Percentiles rank a stretch among this genome's conserved stretches.
phyloP scores from a whole-genome alignment of 2,113 vertebrate genomes.

The Tragelaphus imberbis region DNA sequence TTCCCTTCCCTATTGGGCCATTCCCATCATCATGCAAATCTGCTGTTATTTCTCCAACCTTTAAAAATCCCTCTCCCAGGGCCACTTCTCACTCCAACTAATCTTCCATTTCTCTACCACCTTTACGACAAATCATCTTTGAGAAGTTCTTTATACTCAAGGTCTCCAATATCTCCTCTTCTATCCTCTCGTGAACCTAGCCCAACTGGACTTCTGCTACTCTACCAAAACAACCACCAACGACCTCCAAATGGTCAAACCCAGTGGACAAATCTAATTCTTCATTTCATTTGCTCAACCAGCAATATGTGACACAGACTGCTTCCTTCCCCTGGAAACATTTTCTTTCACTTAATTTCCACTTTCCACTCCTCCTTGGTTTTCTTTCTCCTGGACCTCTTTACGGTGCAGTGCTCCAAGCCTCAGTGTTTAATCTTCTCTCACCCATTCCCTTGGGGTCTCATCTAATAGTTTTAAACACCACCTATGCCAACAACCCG shows the following conservation, averaged over 20 bases:
- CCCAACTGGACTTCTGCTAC: not conserved
- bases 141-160: not conserved
- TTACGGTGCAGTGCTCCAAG: not conserved
- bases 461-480: not conserved
- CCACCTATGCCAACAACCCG: not conserved
- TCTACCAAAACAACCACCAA: not conserved
- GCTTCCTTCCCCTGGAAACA: not conserved
- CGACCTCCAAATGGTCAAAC: not conserved
- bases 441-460: not conserved
- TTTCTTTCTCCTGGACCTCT: not conserved
- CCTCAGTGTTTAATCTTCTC: not conserved
- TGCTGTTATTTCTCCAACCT: not conserved
- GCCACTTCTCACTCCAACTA: not conserved
- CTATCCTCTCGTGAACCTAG: not conserved
- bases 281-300: not conserved
- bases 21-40: not conserved
- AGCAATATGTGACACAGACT: not conserved
- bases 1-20: not conserved
- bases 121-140: not conserved
- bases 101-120: not conserved
- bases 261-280: not conserved
- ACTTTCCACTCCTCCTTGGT: not conserved
- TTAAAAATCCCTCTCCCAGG: not conserved
- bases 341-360: not conserved
- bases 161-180: not conserved